Percentiles rank a stretch among this genome's conserved stretches.
These are phyloP conservation scores for Belonocnema kinseyi DNA, from an alignment of 1,140 invertebrate species.

Conservation along the genomic window DNA sequence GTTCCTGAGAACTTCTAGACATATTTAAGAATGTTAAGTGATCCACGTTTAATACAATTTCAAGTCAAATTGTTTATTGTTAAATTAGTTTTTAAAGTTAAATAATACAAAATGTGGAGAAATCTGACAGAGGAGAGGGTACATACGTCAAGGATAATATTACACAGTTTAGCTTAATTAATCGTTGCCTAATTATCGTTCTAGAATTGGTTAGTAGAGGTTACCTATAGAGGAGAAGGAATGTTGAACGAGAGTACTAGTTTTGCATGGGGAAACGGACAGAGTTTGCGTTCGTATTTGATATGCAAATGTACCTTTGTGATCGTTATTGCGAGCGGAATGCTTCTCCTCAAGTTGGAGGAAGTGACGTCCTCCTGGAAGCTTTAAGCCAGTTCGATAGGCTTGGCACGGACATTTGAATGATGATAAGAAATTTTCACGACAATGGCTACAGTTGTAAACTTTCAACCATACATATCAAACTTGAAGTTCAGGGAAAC, in stretches of 20 bases:
- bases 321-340: constrained; percentile 44
- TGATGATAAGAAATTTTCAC: constrained; percentile 13
- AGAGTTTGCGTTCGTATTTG: constrained; percentile 41
- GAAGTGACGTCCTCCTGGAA: background rate
- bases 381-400: constrained; percentile 13
- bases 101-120: background rate
- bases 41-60: too few species aligned
- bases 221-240: background rate
- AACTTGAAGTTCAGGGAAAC: background rate
- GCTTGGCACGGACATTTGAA: constrained; percentile 19
- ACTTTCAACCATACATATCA: background rate
- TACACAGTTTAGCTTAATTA: constrained; percentile 11
- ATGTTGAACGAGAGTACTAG: constrained; percentile 10
- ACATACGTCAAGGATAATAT: background rate
- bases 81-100: too few species aligned
- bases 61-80: too few species aligned
- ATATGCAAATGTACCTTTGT: constrained; percentile 59
- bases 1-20: too few species aligned
- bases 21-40: too few species aligned
- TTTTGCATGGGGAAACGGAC: constrained; percentile 2
- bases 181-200: constrained; percentile 22
- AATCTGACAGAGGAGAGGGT: background rate
- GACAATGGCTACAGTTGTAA: background rate
- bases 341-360: constrained; percentile 8
- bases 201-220: background rate